These are phyloP conservation scores for Lucilia sericata DNA, from an alignment of 1,140 invertebrate species.

Conservation along the genomic window DNA sequence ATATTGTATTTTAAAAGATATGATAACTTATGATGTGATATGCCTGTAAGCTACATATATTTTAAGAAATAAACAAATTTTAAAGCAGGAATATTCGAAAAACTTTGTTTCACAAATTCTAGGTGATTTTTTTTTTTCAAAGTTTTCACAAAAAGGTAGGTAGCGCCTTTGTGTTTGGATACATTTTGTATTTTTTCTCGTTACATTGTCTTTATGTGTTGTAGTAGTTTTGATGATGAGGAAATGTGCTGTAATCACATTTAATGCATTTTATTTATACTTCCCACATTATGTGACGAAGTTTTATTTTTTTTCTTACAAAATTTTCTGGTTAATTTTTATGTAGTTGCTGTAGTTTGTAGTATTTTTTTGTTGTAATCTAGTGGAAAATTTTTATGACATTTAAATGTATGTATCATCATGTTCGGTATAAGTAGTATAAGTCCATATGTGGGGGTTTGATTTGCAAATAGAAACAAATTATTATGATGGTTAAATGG, in stretches of 20 bases:
- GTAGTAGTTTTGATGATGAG: conserved; percentile 1
- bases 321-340: conserved; percentile 38
- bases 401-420: not conserved
- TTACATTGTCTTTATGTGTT: not conserved
- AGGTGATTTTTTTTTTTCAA: not conserved
- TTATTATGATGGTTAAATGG: conserved; percentile 24
- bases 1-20: not conserved
- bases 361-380: not conserved
- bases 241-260: conserved; percentile 42
- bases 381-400: conserved; percentile 33
- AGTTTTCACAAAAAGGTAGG: not conserved
- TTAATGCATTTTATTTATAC: conserved; percentile 41
- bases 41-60: not conserved
- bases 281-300: conserved; percentile 12
- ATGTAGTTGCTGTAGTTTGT: no score
- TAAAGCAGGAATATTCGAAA: no score
- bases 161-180: not conserved
- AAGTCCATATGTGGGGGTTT: conserved; percentile 1
- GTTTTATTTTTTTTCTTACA: not conserved
- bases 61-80: not conserved
- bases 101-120: not conserved
- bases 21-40: not conserved
- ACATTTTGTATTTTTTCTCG: not conserved
- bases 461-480: conserved; percentile 18
- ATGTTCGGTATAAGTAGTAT: not conserved